These are phyloP conservation scores for Brienomyrus brachyistius DNA, from an alignment of 2,113 vertebrate species.

Conservation along the genomic window DNA sequence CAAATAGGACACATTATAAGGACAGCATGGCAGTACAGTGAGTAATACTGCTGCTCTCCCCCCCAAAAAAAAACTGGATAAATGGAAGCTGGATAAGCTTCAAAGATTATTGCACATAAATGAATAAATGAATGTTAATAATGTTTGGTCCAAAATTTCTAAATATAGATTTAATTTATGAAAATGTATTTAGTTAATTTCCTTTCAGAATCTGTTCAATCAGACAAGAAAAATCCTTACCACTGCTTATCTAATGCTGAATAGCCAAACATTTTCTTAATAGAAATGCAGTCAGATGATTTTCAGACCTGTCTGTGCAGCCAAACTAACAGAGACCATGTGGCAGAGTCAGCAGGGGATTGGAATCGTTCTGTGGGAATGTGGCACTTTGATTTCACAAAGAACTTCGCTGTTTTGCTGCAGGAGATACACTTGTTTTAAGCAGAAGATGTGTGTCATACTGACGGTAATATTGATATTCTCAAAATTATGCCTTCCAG, in stretches of 20 bases:
- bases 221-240: neutral
- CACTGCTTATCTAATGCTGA: neutral
- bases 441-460: neutral
- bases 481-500: neutral
- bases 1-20: neutral
- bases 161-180: neutral
- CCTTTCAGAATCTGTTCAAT: neutral
- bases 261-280: neutral
- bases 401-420: neutral
- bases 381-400: neutral
- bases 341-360: neutral
- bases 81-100: neutral
- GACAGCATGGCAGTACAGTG: neutral
- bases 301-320: neutral
- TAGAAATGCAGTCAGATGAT: neutral
- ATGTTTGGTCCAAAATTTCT: neutral
- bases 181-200: neutral
- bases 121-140: neutral
- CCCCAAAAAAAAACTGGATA: neutral
- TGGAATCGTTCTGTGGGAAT: neutral
- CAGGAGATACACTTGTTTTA: neutral
- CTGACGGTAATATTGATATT: neutral
- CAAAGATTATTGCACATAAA: neutral
- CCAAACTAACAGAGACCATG: neutral
- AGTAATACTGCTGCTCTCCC: neutral